phyloP scores from a whole-genome alignment of 2,113 vertebrate genomes.

The Bubo scandiacus region DNA sequence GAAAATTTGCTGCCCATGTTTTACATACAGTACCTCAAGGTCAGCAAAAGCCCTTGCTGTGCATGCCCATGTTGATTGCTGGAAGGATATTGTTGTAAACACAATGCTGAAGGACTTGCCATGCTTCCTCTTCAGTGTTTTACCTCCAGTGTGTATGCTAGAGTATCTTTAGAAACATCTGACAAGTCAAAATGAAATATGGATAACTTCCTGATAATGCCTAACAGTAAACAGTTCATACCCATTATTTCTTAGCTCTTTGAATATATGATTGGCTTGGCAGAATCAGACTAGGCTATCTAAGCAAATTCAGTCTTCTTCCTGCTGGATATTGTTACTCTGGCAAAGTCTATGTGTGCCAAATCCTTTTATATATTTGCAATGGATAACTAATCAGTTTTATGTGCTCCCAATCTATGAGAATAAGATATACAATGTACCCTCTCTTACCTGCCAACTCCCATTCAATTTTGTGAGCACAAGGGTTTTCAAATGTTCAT shows the following conservation, averaged over 20 bases:
- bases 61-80: neutral
- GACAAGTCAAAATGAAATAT: neutral
- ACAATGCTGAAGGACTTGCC: neutral
- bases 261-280: neutral
- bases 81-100: neutral
- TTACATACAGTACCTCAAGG: neutral
- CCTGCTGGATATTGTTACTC: neutral
- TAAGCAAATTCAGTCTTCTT: neutral
- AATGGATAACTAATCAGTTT: neutral
- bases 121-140: neutral
- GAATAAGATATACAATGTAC: neutral
- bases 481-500: neutral
- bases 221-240: neutral
- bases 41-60: neutral
- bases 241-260: neutral
- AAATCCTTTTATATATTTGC: neutral
- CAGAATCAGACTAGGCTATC: neutral
- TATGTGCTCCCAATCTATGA: neutral
- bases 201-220: neutral
- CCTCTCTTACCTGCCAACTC: neutral
- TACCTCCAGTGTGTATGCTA: neutral
- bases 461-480: neutral
- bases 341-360: neutral
- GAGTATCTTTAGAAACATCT: neutral
- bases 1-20: neutral